Percentiles rank a stretch among this genome's conserved stretches.
phyloP scores from a whole-genome alignment of 30 jellyfish, hydroid and myxozoan genomes.

The Aurelia sp. region DNA sequence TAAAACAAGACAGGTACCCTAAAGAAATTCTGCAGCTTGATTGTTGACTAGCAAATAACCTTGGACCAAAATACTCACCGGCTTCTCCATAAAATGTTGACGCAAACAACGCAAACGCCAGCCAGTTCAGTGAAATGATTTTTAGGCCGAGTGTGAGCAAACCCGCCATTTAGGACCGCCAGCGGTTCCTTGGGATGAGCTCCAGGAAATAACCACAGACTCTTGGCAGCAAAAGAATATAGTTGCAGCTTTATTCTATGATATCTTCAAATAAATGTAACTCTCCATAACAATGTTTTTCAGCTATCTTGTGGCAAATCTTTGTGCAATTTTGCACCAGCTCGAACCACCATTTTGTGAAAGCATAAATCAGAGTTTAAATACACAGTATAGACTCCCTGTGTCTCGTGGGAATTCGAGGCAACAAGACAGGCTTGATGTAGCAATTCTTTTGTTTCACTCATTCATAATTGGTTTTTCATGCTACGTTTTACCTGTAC shows the following conservation, averaged over 20 bases:
- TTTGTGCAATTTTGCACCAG: neutral
- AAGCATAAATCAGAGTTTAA: neutral
- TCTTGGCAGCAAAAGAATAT: neutral
- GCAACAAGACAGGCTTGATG: conserved; percentile 18
- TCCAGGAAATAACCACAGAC: neutral
- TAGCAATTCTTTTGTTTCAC: conserved; percentile 1
- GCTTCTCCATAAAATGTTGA: conserved; percentile 46
- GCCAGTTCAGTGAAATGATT: conserved; percentile 18
- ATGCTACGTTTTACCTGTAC: neutral
- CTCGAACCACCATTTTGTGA: neutral
- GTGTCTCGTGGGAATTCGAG: conserved; percentile 37
- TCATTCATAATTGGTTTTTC: conserved; percentile 1
- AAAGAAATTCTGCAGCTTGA: too few relatives aligned
- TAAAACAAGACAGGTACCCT: too few relatives aligned
- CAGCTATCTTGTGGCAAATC: neutral
- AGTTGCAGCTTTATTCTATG: neutral
- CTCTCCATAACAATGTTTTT: neutral
- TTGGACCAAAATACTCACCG: conserved; percentile 29
- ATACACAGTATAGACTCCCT: conserved; percentile 11
- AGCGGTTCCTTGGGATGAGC: conserved; percentile 3
- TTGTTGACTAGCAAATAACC: too few relatives aligned
- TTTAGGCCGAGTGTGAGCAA: conserved; percentile 49
- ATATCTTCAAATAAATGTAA: too few relatives aligned
- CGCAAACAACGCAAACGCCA: conserved; percentile 28
- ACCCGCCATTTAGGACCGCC: conserved; percentile 56